Evolutionary conservation across 2,797 vertebrate species (phyloP), one percentile per base, ranked within the genome.

Genomic region (Periophthalmus magnuspinnatus): DNA sequence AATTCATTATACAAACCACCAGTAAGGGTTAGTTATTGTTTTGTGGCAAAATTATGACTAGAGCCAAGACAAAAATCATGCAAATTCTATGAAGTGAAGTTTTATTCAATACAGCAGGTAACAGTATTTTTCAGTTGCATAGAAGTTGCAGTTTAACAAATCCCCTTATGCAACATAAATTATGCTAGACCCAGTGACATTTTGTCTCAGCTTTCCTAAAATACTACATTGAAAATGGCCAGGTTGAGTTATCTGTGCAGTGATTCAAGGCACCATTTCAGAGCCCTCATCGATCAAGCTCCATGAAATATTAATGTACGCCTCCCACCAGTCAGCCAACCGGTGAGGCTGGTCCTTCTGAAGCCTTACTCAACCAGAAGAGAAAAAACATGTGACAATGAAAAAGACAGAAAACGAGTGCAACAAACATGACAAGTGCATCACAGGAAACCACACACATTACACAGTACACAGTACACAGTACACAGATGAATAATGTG

Each of bases 231-330:
- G 52, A 79, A 81, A 79, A 75, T 50, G 59, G 61, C n/a, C 70
- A 74, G 66, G 76, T 77, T 77, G 65, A 68, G 76, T 70, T 84
- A 83, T 80, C 74, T 36, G 62, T 78, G 82, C 68, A 41, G 58
- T 78, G 34, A 87, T 81, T 84, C 76, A 74, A 74, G 75, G 72
- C 84, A 83, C 83, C 87, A 87, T 89, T 90, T 90, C 85, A 84
- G 71, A 86, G 76, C 62, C 75, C 77, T 89, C 82, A 91, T 92
- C 60, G 68, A 92, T 92, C 81, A 85, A 76, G 68, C 68, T 77
- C 71, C 65, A 84, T 92, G 72, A 92, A 91, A 89, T 89, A 93
- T 89, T 84, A 88, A 93, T 78, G 57, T 69, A 76, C 73, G 77
- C 85, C 81, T 84, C 82, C 85, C 78, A 89, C 74, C 81, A 78